Evolutionary conservation across 2,888 invertebrate genomes (phyloP), one percentile per base, ranked within the genome.

Genomic region (Autographa pulchrina): DNA sequence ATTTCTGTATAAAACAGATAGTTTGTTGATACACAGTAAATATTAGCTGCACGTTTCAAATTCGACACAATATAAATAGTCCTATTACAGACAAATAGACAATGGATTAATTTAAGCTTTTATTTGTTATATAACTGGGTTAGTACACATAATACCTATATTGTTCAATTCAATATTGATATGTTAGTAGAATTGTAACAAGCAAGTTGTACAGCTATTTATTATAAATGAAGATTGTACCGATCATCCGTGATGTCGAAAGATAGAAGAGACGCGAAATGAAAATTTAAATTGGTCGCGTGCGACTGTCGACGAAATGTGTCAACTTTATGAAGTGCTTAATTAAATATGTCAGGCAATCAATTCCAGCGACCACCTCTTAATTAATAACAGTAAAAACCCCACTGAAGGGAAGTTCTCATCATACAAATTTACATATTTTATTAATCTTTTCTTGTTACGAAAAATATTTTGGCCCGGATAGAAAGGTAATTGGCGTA

Each of bases 261-360:
- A 25, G 54, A 25, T 25, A 20, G 54, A 56, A 20, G 54, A 20
- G 25, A 18, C 13, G 31, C n/a, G 38, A 20, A 31, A 65, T 43
- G 38, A n/a, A 41, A 63, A 41, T 63, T 68, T 63, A 65, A 56
- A 41, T 56, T 11, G 32, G 18, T 78, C n/a, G 73, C 66, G 67
- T 60, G 79, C 48, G 31, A 4, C 59, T 67, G 67, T 63, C 67
- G 38, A 52, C n/a, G 4, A 54, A 56, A 65, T 8, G 31, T 67
- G 70, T 54, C 69, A 65, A 60, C 35, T 62, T 60, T 58, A 68
- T 61, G 52, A 75, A 72, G 65, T 41, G 38, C 65, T 71, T 78
- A 43, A 68, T 74, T 68, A 70, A 78, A 68, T 64, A 70, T 65
- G 65, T 60, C 20, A 25, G 52, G 62, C 62, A 52, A 74, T 70